Base-by-base conservation (phyloP, 1,140 invertebrate genomes). In the Anastrepha ludens region DNA sequence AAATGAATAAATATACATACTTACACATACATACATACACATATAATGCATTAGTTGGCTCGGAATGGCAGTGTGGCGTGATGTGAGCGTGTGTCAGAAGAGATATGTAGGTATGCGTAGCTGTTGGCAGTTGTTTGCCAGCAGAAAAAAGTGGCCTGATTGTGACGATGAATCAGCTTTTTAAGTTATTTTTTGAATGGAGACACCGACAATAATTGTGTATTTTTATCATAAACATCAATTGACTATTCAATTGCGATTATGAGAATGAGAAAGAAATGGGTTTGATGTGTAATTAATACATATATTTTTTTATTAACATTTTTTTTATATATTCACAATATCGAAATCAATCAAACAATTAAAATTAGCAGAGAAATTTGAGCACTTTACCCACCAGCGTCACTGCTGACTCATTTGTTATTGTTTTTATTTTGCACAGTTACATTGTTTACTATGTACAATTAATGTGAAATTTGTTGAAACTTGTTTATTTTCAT, bases 121-220 rank as follows among this genome's bases (percentile, higher is more conserved):
- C 29, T 29, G 29, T 29, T 29, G 29, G 50, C 50, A 55, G 50
- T 55, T 55, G 50, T 8, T 8, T 55, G 50, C 6, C 50, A 55
- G 50, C 11, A 13, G 60, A 62, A 74, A 74, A 74, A 74, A 41
- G 67, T 74, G 67, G 67, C 67, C 67, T 74, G 67, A 74, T 74
- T 41, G 15, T 11, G 11, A 11, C 39, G 15, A 17, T 74, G 67
- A 74, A 74, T 74, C 67, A 74, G 67, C 67, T 6, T 2, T 74
- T 74, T 8, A 11, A 17, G 67, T 47, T 74, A 41, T 74, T 41
- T 62, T 13, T 11, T 74, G 67, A 74, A 74, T 44, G 41, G 67
- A 3, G 4, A 55, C 8, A 39, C 67, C 41, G 41, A 15, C 9
- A 74, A 74, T 17, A 13, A 17, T 62, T 47, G 17, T 47, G 15